Evolutionary conservation across 2,113 vertebrate genomes (phyloP).

Genomic region (Callaeas wilsoni): DNA sequence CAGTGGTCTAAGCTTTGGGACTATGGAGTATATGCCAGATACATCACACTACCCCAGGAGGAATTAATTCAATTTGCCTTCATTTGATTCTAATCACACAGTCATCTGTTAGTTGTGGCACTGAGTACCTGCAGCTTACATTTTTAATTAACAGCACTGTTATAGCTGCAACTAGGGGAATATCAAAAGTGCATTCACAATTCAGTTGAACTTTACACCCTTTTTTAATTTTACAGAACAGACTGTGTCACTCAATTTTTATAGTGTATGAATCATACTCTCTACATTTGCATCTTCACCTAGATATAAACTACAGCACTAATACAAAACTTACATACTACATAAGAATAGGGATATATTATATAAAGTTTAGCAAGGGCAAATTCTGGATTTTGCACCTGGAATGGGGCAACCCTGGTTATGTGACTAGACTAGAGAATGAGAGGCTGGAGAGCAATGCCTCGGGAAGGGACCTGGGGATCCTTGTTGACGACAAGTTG

Average conservation of each 20-base stretch:
- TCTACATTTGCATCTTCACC: background rate
- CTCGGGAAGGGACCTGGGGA: background rate
- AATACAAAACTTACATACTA: background rate
- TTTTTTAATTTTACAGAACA: background rate
- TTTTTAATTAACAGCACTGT: conserved; percentile 33
- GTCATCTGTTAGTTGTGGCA: conserved; percentile 13
- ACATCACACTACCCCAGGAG: background rate
- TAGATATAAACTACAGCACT: background rate
- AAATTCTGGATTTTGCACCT: background rate
- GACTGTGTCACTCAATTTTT: background rate
- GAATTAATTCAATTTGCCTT: conserved; percentile 49
- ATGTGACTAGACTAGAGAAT: background rate
- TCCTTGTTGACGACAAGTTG: accelerated
- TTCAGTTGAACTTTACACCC: background rate
- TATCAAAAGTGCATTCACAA: conserved; percentile 18
- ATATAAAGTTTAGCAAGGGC: background rate
- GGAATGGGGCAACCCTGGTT: background rate
- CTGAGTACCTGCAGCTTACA: conserved; percentile 18
- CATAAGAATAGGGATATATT: background rate
- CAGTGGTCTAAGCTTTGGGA: background rate
- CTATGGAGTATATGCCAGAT: background rate
- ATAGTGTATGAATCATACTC: background rate
- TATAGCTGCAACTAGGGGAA: background rate
- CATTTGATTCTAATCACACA: conserved; percentile 38
- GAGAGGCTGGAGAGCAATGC: background rate